These are phyloP conservation scores for Aethina tumida DNA, from an alignment of 1,140 invertebrate genomes.

Conservation along the genomic window DNA sequence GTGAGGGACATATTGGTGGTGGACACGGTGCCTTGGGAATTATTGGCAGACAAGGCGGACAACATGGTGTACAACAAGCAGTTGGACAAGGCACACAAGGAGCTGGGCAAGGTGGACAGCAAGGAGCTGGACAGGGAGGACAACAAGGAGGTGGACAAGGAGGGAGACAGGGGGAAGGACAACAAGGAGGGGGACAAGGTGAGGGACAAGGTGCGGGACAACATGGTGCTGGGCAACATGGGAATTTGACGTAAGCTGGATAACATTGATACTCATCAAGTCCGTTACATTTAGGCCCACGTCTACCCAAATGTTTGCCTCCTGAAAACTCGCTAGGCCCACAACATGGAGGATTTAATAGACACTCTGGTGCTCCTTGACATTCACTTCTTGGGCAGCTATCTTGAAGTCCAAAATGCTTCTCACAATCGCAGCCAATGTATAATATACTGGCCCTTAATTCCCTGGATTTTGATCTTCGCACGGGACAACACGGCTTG, in stretches of 20 bases:
- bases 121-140: conserved; percentile 15
- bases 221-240: conserved; percentile 19
- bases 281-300: conserved; percentile 12
- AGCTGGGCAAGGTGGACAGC: conserved; percentile 13
- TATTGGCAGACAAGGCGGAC: conserved; percentile 24
- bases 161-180: conserved; percentile 12
- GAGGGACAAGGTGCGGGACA: conserved; percentile 12
- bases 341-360: conserved; percentile 56
- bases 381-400: conserved; percentile 58
- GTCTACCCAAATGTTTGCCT: conserved; percentile 24
- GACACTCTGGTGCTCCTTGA: conserved; percentile 54
- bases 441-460: conserved; percentile 54
- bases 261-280: conserved; percentile 31
- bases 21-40: conserved; percentile 27
- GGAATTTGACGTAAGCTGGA: conserved; percentile 28
- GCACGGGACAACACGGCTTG: conserved; percentile 11
- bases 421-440: conserved; percentile 60
- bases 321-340: conserved; percentile 35
- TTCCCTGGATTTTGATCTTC: conserved; percentile 51
- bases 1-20: conserved; percentile 22
- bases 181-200: conserved; percentile 14
- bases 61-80: conserved; percentile 22
- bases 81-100: conserved; percentile 17
- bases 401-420: conserved; percentile 66
- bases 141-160: conserved; percentile 14